Conservation (phyloP, 2,797 vertebrate genomes). For the Xiphorhynchus erythropygius region DNA sequence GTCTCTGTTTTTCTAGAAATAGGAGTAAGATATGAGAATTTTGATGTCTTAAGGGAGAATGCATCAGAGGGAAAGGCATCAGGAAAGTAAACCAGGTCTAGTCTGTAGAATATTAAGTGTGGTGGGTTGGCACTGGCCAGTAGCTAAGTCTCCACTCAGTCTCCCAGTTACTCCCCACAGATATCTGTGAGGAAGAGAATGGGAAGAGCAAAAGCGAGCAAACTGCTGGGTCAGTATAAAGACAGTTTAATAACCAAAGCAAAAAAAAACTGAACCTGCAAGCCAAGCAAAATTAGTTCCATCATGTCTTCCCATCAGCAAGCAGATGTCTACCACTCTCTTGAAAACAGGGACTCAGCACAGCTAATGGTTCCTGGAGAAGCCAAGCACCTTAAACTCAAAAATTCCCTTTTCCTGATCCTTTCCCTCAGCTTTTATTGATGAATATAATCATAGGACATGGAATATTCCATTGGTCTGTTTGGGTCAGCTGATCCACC, state of each 20-base stretch:
- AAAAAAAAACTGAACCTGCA: background rate
- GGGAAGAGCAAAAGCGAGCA: background rate
- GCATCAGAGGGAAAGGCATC: background rate
- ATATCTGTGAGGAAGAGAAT: background rate
- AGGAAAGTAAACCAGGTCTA: background rate
- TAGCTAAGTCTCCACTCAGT: background rate
- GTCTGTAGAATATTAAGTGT: background rate
- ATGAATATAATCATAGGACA: background rate
- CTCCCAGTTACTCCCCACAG: background rate
- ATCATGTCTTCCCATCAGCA: background rate
- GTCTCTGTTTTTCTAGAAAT: background rate
- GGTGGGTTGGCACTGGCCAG: rapidly evolving
- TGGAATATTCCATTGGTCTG: background rate
- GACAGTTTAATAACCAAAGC: background rate
- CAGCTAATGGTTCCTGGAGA: background rate
- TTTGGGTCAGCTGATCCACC: background rate
- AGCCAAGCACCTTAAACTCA: background rate
- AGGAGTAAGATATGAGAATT: background rate
- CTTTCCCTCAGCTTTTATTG: background rate
- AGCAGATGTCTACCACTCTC: background rate
- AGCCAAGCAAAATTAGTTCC: background rate
- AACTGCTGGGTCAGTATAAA: background rate
- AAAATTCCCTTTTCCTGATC: background rate
- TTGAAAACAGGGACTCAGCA: background rate
- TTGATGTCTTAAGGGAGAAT: background rate